These are phyloP conservation scores for Pitta sordida DNA, from an alignment of 2,113 vertebrate genomes.

Conservation along the genomic window DNA sequence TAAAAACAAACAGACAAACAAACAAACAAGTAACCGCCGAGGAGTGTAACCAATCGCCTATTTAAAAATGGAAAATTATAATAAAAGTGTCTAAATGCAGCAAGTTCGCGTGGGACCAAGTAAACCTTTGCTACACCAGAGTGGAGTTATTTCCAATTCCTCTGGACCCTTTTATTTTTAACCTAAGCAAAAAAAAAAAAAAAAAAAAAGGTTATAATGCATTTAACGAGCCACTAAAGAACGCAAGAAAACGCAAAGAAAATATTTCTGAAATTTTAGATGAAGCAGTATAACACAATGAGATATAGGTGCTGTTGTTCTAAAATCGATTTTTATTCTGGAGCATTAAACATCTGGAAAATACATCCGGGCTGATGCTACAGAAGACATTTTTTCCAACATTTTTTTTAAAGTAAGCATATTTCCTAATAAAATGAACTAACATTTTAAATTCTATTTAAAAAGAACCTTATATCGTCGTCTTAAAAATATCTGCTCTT, in stretches of 20 bases:
- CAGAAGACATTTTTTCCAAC: background rate
- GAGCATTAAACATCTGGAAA: slow-evolving; percentile 64
- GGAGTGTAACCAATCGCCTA: background rate
- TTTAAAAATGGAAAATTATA: accelerated
- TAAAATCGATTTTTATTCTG: slow-evolving; percentile 66
- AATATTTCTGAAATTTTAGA: background rate
- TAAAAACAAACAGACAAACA: background rate
- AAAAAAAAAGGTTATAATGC: background rate
- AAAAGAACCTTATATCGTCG: background rate
- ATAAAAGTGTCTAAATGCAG: background rate
- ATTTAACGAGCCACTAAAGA: background rate
- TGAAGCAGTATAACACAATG: slow-evolving; percentile 2
- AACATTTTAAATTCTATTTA: background rate
- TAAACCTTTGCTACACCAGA: background rate
- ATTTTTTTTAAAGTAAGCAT: background rate
- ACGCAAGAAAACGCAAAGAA: background rate
- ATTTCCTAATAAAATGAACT: slow-evolving; percentile 43
- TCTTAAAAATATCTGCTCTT: slow-evolving; percentile 47
- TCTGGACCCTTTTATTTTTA: background rate
- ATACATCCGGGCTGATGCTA: slow-evolving; percentile 48
- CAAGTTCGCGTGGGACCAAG: background rate
- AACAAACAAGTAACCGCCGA: accelerated
- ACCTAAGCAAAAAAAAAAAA: background rate
- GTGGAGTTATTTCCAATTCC: background rate
- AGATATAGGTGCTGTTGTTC: slow-evolving; percentile 7